Evolutionary conservation across 2,797 vertebrate species (phyloP), one percentile per base, ranked within the genome.

Genomic region (Chelidonichthys spinosus): DNA sequence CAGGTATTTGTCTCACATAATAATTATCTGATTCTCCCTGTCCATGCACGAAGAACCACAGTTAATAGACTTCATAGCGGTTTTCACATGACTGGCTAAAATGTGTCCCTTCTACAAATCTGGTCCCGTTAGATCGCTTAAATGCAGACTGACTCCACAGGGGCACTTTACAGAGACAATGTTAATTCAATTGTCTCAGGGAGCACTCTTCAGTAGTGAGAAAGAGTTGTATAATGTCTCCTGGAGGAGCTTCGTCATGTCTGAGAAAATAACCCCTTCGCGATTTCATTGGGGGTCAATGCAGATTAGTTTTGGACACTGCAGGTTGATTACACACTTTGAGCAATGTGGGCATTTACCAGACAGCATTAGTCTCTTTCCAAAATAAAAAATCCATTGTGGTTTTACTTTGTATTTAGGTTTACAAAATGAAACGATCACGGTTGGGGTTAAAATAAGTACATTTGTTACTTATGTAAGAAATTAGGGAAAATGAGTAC

Each of bases 1-100:
- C 76, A 86, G 67, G 47, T 68, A 67, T 85, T 86, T 84, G 52
- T 78, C 66, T 72, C 71, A 43, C n/a, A 54, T 50, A 78, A 36
- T 71, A 44, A 54, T 76, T 68, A 65, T 79, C 63, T 70, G 17
- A 78, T 65, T 66, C 36, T 69, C 8, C 58, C 53, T 11, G 13
- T 39, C 37, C 1, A 25, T 76, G 25, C 2, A 72, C 40, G 17
- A 15, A 58, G 25, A 64, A 6, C 4, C 8, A 60, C 15, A 36
- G 55, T 60, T 7, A 54, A 62, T 76, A 37, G 2, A 49, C 11
- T 15, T 33, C 69, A 68, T 43, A 1, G 49, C 7, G 72, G 35
- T 69, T 74, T 78, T 60, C 6, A 62, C 55, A 52, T 40, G 68
- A 49, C 33, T 43, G 44, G 3, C 18, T 42, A 32, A n/a, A 66